Conservation (phyloP, 2,113 vertebrate genomes). For the Clinocottus analis region DNA sequence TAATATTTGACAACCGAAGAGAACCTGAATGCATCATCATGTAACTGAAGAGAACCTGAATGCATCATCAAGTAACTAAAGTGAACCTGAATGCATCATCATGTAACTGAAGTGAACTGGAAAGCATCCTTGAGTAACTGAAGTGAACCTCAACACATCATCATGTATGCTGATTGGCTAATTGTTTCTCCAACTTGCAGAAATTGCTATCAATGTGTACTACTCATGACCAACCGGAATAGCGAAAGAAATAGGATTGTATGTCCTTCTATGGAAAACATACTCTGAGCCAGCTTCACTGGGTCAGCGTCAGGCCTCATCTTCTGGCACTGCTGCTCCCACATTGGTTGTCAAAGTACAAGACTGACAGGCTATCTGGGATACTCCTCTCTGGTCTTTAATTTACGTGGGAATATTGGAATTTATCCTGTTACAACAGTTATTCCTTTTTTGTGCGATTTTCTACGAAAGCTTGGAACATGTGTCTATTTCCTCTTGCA, state of each 20-base stretch:
- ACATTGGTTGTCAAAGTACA: background rate
- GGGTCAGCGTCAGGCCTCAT: background rate
- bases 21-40: no score
- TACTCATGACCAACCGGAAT: background rate
- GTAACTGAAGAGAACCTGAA: no score
- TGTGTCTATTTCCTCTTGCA: no score
- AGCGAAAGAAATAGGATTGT: background rate
- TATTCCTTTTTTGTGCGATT: no score
- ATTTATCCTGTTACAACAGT: no score
- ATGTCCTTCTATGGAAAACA: background rate
- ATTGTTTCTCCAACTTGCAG: background rate
- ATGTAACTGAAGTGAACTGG: no score
- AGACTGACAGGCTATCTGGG: background rate
- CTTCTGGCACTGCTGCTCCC: background rate
- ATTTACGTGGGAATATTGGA: background rate
- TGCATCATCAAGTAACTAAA: no score
- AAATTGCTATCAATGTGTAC: background rate
- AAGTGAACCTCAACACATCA: no score
- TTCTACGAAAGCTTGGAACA: no score
- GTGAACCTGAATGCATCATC: no score
- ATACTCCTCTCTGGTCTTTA: background rate
- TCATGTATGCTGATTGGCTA: background rate
- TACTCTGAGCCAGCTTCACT: background rate
- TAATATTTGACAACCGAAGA: background rate
- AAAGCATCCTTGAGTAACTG: no score